Percentiles rank a stretch among this genome's conserved stretches.
These are phyloP conservation scores for Drosophila paranaensis DNA, from an alignment of 2,888 invertebrate species.

Conservation along the genomic window DNA sequence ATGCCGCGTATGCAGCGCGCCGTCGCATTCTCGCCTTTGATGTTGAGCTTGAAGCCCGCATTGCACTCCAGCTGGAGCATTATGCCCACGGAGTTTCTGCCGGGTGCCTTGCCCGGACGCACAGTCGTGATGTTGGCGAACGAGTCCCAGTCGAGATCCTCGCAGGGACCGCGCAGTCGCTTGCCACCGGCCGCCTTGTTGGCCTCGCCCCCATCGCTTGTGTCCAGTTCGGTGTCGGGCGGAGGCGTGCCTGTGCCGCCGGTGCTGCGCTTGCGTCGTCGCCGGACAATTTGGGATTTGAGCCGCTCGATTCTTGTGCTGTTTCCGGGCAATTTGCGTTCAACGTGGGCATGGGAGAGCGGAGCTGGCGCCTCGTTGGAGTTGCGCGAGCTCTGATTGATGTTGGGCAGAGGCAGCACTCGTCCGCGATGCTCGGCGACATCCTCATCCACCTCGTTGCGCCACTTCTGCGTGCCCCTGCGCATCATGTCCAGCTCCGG, in stretches of 20 bases:
- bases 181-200: conserved; percentile 66
- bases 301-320: conserved; percentile 70
- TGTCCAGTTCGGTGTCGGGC: conserved; percentile 67
- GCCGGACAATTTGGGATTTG: conserved; percentile 81
- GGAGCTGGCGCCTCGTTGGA: conserved; percentile 45
- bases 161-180: conserved; percentile 87
- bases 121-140: conserved; percentile 88
- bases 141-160: conserved; percentile 84
- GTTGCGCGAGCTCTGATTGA: conserved; percentile 59
- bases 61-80: conserved; percentile 91
- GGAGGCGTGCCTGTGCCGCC: conserved; percentile 33
- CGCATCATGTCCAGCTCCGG: conserved; percentile 69
- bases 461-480: conserved; percentile 71
- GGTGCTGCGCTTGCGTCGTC: conserved; percentile 71
- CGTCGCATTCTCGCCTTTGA: conserved; percentile 89
- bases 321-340: conserved; percentile 36
- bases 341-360: not conserved
- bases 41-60: conserved; percentile 91
- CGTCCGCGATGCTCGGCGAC: conserved; percentile 42
- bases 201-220: conserved; percentile 61
- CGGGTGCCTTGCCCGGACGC: conserved; percentile 89
- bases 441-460: conserved; percentile 50
- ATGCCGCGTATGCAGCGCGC: conserved; percentile 93
- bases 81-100: conserved; percentile 91
- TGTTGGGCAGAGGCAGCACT: conserved; percentile 68